Base-by-base conservation (phyloP, 2,797 vertebrate genomes). In the Hylomyscus alleni region DNA sequence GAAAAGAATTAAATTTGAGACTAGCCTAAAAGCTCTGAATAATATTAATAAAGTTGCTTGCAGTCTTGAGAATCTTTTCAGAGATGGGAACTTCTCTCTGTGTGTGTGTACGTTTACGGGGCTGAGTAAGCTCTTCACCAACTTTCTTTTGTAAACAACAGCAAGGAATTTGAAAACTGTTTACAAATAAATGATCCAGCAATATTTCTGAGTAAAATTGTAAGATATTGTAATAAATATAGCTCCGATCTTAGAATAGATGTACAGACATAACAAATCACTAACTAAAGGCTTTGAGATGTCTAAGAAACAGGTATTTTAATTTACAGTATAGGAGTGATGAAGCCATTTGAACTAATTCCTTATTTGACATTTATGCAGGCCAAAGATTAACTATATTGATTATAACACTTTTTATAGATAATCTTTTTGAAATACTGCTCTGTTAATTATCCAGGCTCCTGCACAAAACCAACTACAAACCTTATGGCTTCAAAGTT, bases 361-460 rank as follows among this genome's bases (percentile, higher is more conserved):
- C 14, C 20, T 83, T 50, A 34, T 89, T n/a, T 86, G 73, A 90
- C 58, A 60, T 92, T n/a, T 67, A 31, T 95, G 26, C 82, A 93
- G 85, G 60, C 82, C 95, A 95, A 95, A 97, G 95, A 95, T 78
- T 87, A 83, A 67, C 77, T 40, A 29, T 85, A 31, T 77, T 91
- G 12, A 62, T 80, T 19, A 67, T 56, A 80, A 92, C 37, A 78
- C 40, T 56, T 93, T 78, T 80, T 58, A 81, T 31, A 29, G 4
- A 10, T 83, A 87, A 87, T 60, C 34, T 93, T 90, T 89, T 89
- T 65, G 54, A 93, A 94, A 72, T 88, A 22, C 89, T 75, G 84
- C 20, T 81, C 0, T 94, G 19, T 67, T 78, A 89, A 29, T 69
- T 95, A 93, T 52, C 47, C 80, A 83, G 76, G 47, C 1, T 58